These are phyloP conservation scores for Oryzaephilus surinamensis DNA, from an alignment of 1,140 invertebrate genomes.

Conservation along the genomic window DNA sequence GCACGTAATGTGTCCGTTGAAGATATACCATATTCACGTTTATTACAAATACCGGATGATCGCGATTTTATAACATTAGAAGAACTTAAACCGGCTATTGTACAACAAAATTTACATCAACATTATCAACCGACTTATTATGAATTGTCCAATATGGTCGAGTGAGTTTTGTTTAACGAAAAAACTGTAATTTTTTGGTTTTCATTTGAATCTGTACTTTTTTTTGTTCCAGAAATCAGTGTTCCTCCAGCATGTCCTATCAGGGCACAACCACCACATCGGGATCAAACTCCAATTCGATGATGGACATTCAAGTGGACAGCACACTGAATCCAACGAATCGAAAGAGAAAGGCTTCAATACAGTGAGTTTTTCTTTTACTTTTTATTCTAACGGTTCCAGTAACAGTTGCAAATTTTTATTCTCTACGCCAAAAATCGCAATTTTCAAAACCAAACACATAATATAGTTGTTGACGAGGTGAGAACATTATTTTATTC, in stretches of 20 bases:
- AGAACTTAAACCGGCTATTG: constrained; percentile 25
- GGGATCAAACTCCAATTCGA: constrained; percentile 15
- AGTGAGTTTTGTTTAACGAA: constrained; percentile 22
- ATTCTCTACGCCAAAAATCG: too few relatives aligned
- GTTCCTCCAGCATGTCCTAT: constrained; percentile 18
- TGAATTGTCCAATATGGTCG: constrained; percentile 25
- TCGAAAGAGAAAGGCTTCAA: constrained; percentile 31
- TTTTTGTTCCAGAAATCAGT: constrained; percentile 35
- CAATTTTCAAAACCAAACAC: too few relatives aligned
- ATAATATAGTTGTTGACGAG: too few relatives aligned
- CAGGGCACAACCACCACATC: constrained; percentile 14
- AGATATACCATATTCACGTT: constrained; percentile 29
- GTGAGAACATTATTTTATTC: too few relatives aligned
- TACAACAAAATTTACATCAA: constrained; percentile 20
- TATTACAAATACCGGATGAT: constrained; percentile 27
- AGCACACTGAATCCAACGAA: constrained; percentile 17
- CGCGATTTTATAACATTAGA: constrained; percentile 30
- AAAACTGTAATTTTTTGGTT: not conserved
- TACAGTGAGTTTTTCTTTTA: constrained; percentile 23
- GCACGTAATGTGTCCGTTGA: constrained; percentile 28
- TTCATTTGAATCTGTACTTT: constrained; percentile 4
- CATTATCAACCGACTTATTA: constrained; percentile 30
- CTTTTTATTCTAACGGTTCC: too few relatives aligned
- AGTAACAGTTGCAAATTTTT: too few relatives aligned
- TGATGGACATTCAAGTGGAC: constrained; percentile 23